phyloP scores from a whole-genome alignment of 2,113 vertebrate species.

The Apus apus region DNA sequence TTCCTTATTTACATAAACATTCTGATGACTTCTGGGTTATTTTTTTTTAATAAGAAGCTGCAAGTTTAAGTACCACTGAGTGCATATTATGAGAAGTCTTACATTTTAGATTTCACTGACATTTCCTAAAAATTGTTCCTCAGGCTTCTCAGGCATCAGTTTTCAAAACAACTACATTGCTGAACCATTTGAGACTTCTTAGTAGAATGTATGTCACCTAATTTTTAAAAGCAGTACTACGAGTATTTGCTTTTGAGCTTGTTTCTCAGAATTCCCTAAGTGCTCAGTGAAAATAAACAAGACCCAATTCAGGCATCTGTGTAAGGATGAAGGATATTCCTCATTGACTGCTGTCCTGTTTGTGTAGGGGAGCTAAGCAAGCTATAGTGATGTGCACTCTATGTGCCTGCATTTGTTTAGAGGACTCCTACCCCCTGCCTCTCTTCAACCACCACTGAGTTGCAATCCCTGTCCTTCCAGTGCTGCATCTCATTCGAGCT shows the following conservation, averaged over 20 bases:
- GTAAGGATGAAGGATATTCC: neutral
- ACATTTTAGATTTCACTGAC: neutral
- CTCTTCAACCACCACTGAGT: accelerated
- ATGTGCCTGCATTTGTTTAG: accelerated
- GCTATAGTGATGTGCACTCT: neutral
- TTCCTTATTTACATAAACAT: neutral
- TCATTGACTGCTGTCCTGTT: neutral
- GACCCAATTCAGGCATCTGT: neutral
- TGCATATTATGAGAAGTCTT: neutral
- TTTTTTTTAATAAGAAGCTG: neutral
- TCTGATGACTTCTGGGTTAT: neutral
- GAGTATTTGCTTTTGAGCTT: neutral
- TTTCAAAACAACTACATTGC: neutral
- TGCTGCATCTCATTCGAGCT: neutral
- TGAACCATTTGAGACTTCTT: neutral
- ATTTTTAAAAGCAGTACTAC: neutral
- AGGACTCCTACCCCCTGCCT: neutral
- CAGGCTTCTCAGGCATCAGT: neutral
- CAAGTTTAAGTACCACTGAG: neutral
- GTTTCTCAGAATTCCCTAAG: neutral
- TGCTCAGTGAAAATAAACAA: neutral
- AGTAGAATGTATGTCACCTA: neutral
- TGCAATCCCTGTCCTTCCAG: neutral
- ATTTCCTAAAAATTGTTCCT: neutral
- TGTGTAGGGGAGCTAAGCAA: neutral